These are phyloP conservation scores for Leucophenga varia DNA, from an alignment of 1,140 invertebrate species.

Conservation along the genomic window DNA sequence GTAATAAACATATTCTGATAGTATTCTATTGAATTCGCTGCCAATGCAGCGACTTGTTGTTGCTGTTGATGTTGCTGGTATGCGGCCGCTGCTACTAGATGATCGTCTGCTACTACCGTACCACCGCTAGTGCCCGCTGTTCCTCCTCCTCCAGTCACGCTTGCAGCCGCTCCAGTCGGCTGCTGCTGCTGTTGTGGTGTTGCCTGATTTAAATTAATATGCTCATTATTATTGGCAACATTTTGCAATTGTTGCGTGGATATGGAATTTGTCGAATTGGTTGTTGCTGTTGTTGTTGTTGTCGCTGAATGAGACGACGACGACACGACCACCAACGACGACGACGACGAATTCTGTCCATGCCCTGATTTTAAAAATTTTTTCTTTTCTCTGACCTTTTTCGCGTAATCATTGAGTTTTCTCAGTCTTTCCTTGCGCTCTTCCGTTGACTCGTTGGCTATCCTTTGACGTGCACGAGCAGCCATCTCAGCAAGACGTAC, in stretches of 20 bases:
- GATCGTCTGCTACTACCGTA: background rate
- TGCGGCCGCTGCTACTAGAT: constrained; percentile 20
- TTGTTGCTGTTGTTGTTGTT: constrained; percentile 8
- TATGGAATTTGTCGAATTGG: constrained; percentile 25
- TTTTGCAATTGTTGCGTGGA: constrained; percentile 31
- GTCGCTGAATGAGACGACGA: constrained; percentile 18
- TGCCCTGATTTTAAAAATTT: constrained; percentile 43
- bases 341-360: constrained; percentile 27
- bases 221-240: background rate
- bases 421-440: constrained; percentile 57
- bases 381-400: constrained; percentile 56
- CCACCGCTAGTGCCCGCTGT: background rate
- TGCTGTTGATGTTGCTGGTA: constrained; percentile 39
- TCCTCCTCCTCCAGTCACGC: constrained; percentile 17
- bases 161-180: constrained; percentile 22
- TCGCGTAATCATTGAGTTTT: constrained; percentile 56
- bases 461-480: constrained; percentile 56
- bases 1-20: constrained; percentile 54
- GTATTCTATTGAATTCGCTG: constrained; percentile 37
- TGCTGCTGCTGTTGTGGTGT: constrained; percentile 28
- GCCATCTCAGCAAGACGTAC: constrained; percentile 60
- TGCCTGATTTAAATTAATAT: too few species aligned
- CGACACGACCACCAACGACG: constrained; percentile 24
- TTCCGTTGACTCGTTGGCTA: constrained; percentile 60
- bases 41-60: background rate